Conservation (phyloP, 1,140 invertebrate genomes). For the Lordiphosa stackelbergi region DNA sequence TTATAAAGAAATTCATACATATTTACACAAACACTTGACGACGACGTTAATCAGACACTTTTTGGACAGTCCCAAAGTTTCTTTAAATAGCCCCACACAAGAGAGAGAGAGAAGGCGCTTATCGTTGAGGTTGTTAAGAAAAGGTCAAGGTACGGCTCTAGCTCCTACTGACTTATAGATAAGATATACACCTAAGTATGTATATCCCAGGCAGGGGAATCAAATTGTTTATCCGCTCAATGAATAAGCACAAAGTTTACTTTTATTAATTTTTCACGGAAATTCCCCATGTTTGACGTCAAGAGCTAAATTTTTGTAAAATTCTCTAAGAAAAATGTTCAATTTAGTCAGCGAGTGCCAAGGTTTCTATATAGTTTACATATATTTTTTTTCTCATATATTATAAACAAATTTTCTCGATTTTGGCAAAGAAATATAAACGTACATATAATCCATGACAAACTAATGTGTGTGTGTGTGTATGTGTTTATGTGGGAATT, state of each 20-base stretch:
- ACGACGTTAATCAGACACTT: constrained; percentile 1
- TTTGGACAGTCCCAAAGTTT: neutral
- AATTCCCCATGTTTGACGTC: constrained; percentile 63
- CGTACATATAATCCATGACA: no score
- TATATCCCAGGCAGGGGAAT: neutral
- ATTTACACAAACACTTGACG: neutral
- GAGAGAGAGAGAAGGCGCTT: constrained; percentile 4
- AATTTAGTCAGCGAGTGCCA: constrained; percentile 24
- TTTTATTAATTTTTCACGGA: constrained; percentile 45
- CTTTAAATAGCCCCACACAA: constrained; percentile 1
- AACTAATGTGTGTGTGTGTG: no score
- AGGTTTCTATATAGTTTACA: constrained; percentile 19
- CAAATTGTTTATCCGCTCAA: neutral
- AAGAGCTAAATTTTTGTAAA: constrained; percentile 35
- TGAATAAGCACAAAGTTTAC: constrained; percentile 42
- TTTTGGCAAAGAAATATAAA: constrained; percentile 22
- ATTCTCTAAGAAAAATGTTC: constrained; percentile 18
- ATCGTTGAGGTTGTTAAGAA: constrained; percentile 24
- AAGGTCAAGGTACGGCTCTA: constrained; percentile 53
- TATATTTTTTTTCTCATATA: constrained; percentile 12
- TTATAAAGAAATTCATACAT: constrained; percentile 17
- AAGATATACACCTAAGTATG: constrained; percentile 42
- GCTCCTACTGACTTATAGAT: constrained; percentile 23
- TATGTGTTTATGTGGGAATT: no score
- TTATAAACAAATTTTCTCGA: constrained; percentile 31